Evolutionary conservation across 1,140 invertebrate genomes (phyloP).

Genomic region (Sitobion miscanthi): DNA sequence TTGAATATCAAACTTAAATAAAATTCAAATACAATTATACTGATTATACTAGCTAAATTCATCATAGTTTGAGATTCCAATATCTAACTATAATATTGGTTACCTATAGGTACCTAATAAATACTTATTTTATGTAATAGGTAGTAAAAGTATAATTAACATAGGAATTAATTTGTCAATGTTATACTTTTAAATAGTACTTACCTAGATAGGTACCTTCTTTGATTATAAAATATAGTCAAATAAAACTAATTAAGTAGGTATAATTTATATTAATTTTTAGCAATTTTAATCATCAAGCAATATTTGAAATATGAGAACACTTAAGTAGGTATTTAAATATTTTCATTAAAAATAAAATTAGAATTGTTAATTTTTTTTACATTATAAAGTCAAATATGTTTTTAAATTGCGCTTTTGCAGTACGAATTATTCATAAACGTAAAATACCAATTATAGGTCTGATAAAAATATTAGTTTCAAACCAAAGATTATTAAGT

Average conservation of each 20-base stretch:
- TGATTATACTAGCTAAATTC: too few species aligned
- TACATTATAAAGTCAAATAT: conserved; percentile 1
- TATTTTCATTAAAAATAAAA: not conserved
- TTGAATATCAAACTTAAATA: not conserved
- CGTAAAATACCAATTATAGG: not conserved
- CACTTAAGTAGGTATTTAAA: not conserved
- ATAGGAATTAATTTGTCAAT: not conserved
- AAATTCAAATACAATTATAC: not conserved
- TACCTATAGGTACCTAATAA: not conserved
- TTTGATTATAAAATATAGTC: too few species aligned
- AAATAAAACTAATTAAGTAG: not conserved
- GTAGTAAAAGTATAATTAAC: not conserved
- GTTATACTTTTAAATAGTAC: not conserved
- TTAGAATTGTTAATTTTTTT: conserved; percentile 10
- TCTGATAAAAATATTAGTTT: not conserved
- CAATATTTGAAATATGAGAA: not conserved
- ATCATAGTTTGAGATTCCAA: not conserved
- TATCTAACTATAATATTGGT: not conserved
- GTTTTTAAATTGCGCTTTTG: not conserved
- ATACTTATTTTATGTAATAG: not conserved
- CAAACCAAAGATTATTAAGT: not conserved
- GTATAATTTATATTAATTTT: not conserved
- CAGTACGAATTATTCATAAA: not conserved
- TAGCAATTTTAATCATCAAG: not conserved
- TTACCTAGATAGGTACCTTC: too few species aligned